Base-by-base conservation (phyloP, 2,113 vertebrate genomes). In the Colinus virginianus region DNA sequence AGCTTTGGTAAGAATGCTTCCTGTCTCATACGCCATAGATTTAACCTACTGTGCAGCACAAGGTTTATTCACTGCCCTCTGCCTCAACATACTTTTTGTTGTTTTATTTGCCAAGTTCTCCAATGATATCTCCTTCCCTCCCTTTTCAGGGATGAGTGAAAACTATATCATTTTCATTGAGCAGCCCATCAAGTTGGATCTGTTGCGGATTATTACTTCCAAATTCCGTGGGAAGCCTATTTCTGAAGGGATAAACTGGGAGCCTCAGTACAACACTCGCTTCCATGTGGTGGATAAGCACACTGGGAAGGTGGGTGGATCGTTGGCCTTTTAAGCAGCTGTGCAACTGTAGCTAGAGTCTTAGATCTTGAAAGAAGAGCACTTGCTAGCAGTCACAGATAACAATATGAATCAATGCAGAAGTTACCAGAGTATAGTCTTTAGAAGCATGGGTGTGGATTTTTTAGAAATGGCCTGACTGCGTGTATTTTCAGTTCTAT, bases 121-220 rank as follows among this genome's bases (percentile, higher is more conserved):
- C 16, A 58, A 6, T 30, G 69, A 4, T 14, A 3, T 0, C 14
- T 26, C 45, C 49, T 80, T 12, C 28, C 32, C 42, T 13, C 16
- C 69, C 5, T 74, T 95, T 94, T 64, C 86, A 99, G 99, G 98
- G 53, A 99, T 99, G 99, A 98, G 98, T 45, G 96, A 98, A 90
- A 99, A 99, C 96, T 99, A 98, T 15, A 97, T 99, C 71, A 96
- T 99, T 95, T 99, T 99, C 96, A 97, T 99, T 23, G 99, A 99
- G 96, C 99, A 99, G 46, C 98, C 99, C 59, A 88, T 99, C 76
- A 99, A 96, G 96, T 97, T 99, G 93, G 98, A 99, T 78, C 91
- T 99, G 76, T 45, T 98, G 95, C 98, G 98, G 97, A 97, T 99
- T 18, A n/a, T 98, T 67, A 98, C 98, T 21, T 97, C 97, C 85